Conservation (phyloP, 2,797 vertebrate genomes). For the Acipenser ruthenus region DNA sequence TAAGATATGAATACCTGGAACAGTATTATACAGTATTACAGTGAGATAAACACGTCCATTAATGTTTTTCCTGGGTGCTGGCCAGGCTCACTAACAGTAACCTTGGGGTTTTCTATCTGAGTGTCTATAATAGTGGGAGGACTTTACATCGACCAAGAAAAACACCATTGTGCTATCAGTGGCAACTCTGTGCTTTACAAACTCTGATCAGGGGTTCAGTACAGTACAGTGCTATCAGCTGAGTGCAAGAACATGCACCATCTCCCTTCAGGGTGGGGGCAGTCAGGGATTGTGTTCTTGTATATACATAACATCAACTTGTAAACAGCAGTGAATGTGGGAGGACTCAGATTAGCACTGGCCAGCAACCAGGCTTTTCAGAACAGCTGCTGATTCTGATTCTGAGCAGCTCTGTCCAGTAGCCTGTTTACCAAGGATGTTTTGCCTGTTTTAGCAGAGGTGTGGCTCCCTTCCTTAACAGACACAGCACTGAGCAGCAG, state of each 20-base stretch:
- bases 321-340: conserved; percentile 33
- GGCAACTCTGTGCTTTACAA: too few relatives aligned
- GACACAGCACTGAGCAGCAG: conserved; percentile 43
- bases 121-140: too few relatives aligned
- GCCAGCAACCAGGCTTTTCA: conserved; percentile 31
- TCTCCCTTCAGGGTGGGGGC: conserved; percentile 30
- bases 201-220: too few relatives aligned
- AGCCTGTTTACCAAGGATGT: conserved; percentile 48
- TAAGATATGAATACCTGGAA: background rate
- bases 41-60: too few relatives aligned
- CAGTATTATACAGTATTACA: background rate
- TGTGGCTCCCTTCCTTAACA: conserved; percentile 55
- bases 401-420: conserved; percentile 26
- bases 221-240: too few relatives aligned
- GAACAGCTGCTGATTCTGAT: conserved; percentile 31
- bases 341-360: conserved; percentile 34
- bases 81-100: too few relatives aligned
- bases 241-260: too few relatives aligned
- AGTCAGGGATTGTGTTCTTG: conserved; percentile 31
- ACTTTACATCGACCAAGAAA: too few relatives aligned
- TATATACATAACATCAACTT: conserved; percentile 40
- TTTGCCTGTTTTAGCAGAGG: conserved; percentile 48
- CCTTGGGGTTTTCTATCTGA: too few relatives aligned
- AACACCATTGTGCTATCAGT: too few relatives aligned
- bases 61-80: too few relatives aligned